Percentiles rank a stretch among this genome's conserved stretches.
Conservation (phyloP, 1,140 invertebrate species). For the Drosophila repletoides region DNA sequence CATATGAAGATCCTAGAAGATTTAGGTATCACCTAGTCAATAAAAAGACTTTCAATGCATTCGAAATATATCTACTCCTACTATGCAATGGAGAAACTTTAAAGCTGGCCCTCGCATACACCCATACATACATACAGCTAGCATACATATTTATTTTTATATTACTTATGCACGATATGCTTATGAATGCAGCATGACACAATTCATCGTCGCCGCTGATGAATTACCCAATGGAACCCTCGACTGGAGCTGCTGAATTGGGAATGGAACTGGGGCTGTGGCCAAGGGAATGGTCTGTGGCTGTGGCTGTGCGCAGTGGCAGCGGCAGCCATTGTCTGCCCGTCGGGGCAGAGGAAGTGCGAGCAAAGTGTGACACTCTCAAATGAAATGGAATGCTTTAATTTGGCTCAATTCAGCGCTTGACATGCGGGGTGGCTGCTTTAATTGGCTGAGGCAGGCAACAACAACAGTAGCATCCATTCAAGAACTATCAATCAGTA, state of each 20-base stretch:
- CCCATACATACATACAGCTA: neutral
- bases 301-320: neutral
- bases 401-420: constrained; percentile 75
- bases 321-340: constrained; percentile 17
- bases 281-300: neutral
- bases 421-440: constrained; percentile 74
- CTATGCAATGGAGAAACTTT: constrained; percentile 2
- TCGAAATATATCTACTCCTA: neutral
- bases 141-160: constrained; percentile 1
- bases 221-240: constrained; percentile 53
- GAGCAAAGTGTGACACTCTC: constrained; percentile 74
- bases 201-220: constrained; percentile 67
- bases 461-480: neutral
- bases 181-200: constrained; percentile 57
- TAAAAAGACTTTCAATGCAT: no score
- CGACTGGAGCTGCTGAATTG: constrained; percentile 3
- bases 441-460: constrained; percentile 58
- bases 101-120: constrained; percentile 4
- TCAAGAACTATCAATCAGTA: constrained; percentile 20
- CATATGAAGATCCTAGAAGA: no score
- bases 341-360: constrained; percentile 59
- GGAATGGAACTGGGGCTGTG: neutral
- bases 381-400: constrained; percentile 77
- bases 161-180: constrained; percentile 1
- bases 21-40: no score